Evolutionary conservation across 2,113 vertebrate species (phyloP).

Genomic region (Nerophis ophidion): DNA sequence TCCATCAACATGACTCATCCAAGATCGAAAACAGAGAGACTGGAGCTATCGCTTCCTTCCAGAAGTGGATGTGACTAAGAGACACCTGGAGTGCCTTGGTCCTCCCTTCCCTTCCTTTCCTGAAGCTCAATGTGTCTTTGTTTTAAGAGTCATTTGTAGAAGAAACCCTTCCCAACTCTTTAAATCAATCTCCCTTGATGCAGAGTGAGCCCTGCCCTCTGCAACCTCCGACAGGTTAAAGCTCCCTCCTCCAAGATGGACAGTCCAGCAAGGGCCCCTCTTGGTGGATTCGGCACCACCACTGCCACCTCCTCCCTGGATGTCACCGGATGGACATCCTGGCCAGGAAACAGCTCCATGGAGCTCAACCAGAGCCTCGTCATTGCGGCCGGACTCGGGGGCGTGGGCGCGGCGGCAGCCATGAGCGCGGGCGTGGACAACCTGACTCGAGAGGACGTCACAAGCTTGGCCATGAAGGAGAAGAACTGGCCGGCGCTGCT

Average conservation of each 20-base stretch:
- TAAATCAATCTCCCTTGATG: slow-evolving; percentile 9
- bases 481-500: slow-evolving; percentile 96
- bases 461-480: slow-evolving; percentile 63
- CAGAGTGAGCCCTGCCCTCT: neutral
- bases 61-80: slow-evolving; percentile 24
- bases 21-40: slow-evolving; percentile 5
- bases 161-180: neutral
- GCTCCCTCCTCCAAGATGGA: slow-evolving; percentile 62
- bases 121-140: neutral
- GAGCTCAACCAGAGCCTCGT: slow-evolving; percentile 69
- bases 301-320: slow-evolving; percentile 75
- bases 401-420: slow-evolving; percentile 41
- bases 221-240: neutral
- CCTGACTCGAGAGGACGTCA: slow-evolving; percentile 55
- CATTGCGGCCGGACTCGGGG: slow-evolving; percentile 57
- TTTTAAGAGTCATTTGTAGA: neutral
- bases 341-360: slow-evolving; percentile 68
- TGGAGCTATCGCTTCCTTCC: neutral
- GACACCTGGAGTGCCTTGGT: neutral
- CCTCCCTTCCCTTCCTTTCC: too few relatives aligned
- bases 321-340: slow-evolving; percentile 72
- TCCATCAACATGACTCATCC: slow-evolving; percentile 21
- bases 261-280: slow-evolving; percentile 66
- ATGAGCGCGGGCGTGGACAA: slow-evolving; percentile 58
- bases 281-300: slow-evolving; percentile 72